phyloP scores from a whole-genome alignment of 2,113 vertebrate genomes.

The Ptilorrhoa leucosticta region DNA sequence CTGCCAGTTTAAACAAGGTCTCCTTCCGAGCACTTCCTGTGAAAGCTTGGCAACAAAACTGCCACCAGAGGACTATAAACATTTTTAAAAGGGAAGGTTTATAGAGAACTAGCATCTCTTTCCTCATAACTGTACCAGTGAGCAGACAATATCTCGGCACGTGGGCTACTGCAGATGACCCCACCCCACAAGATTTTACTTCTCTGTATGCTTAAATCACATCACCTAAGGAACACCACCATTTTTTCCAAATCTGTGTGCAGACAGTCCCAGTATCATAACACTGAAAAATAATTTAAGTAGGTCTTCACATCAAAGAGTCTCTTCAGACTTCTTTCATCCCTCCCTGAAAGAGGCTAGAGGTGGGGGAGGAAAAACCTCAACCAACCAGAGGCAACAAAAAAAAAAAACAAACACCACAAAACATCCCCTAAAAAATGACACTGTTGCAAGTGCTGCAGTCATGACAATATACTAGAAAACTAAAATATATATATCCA shows the following conservation, averaged over 20 bases:
- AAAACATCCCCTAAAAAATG: background rate
- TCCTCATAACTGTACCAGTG: background rate
- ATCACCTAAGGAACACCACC: background rate
- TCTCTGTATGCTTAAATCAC: background rate
- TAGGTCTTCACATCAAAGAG: background rate
- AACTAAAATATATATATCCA: background rate
- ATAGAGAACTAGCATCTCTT: background rate
- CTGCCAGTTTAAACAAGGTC: background rate
- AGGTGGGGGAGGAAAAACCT: background rate
- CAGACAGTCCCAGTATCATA: background rate
- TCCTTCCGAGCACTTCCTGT: slow-evolving; percentile 11
- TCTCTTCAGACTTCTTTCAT: background rate
- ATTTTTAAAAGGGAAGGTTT: background rate
- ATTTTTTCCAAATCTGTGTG: background rate
- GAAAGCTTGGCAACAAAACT: background rate
- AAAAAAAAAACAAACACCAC: background rate
- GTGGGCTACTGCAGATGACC: background rate
- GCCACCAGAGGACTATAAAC: background rate
- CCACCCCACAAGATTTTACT: background rate
- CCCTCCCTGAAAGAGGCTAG: background rate
- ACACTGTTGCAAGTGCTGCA: background rate
- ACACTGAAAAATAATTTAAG: background rate
- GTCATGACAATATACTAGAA: background rate
- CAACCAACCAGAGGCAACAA: background rate
- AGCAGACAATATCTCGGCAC: background rate